These are phyloP conservation scores for Gavialis gangeticus DNA, from an alignment of 2,113 vertebrate genomes.

Conservation along the genomic window DNA sequence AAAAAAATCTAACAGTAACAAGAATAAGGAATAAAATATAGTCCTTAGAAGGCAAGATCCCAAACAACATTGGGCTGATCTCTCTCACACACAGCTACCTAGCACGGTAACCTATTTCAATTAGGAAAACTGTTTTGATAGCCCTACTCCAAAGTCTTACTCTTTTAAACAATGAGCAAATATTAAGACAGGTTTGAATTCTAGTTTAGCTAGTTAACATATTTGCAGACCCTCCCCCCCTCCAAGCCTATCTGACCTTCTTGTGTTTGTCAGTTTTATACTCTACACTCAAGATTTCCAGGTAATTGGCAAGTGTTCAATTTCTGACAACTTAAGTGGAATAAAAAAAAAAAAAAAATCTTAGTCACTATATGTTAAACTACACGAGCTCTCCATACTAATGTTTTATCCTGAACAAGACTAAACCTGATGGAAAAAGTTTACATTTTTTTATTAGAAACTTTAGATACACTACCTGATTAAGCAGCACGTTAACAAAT, in stretches of 20 bases:
- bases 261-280: neutral
- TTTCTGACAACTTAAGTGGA: neutral
- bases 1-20: neutral
- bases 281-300: neutral
- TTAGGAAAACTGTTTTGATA: neutral
- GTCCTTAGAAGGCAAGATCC: neutral
- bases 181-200: neutral
- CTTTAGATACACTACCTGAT: neutral
- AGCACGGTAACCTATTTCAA: neutral
- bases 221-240: neutral
- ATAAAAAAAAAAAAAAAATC: neutral
- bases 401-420: neutral
- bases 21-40: neutral
- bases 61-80: neutral
- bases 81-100: neutral
- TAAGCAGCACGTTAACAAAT: neutral
- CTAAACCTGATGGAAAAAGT: neutral
- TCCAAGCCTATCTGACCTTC: neutral
- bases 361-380: neutral
- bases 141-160: neutral
- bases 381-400: neutral
- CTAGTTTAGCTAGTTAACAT: neutral
- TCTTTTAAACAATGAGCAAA: neutral
- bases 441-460: neutral
- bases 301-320: neutral